Base-by-base conservation (phyloP, 2,888 invertebrate genomes). In the Cheilosia impressa region DNA sequence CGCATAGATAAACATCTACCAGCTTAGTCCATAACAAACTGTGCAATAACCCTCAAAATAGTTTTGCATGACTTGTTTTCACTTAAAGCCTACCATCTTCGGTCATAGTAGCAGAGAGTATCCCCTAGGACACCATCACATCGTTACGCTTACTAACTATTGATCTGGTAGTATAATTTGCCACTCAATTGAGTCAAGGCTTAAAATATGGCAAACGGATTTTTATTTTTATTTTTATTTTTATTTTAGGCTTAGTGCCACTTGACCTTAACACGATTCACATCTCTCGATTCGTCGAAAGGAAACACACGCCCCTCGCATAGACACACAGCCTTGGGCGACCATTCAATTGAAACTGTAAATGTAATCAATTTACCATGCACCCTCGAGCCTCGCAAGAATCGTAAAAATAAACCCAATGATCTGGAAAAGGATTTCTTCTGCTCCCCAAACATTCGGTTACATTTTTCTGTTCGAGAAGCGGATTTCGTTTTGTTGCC, bases 301-400 rank as follows among this genome's bases (percentile, higher is more conserved):
- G n/a, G 50, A 41, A 31, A 73, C 17, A 34, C 13, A 38, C 27
- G 17, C 34, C 13, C 22, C 38, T 43, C 47, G 31, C 9, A 9
- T 9, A 31, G 31, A 9, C 31, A 55, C 13, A 38, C 10, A 27
- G 60, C 66, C 53, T 27, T 52, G 63, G 62, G 68, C 27, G 78
- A 69, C 79, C 75, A 80, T 80, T 80, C 84, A 75, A 63, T 80
- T 80, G 80, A 80, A 80, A 84, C 84, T 80, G 84, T 76, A 76
- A 80, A 80, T 84, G 84, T 84, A 80, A 84, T 84, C 84, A 84
- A 84, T 84, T 84, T 80, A 60, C 31, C 66, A 84, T 75, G 50
- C 63, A 57, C 68, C 69, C 50, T 69, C 17, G 55, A 50, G 50
- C 22, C 34, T 10, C 19, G 15, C 47, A 52, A 55, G 57, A 84